Conservation (phyloP, 2,888 invertebrate genomes). For the Aromia moschata region DNA sequence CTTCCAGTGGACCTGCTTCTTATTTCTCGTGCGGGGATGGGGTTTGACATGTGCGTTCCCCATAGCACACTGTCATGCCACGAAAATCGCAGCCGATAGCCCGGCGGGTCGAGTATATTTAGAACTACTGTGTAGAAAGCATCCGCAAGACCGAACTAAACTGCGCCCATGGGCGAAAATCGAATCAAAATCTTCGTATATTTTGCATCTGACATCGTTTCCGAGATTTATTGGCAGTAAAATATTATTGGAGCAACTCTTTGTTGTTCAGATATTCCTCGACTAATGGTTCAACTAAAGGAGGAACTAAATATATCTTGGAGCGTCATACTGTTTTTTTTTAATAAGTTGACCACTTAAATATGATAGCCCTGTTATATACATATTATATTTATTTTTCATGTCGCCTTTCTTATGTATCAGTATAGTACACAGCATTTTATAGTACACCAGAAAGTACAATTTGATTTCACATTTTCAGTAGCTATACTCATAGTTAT, state of each 20-base stretch:
- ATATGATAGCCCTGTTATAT: too few relatives aligned
- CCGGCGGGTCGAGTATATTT: conserved; percentile 54
- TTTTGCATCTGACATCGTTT: neutral
- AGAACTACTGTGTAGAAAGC: conserved; percentile 53
- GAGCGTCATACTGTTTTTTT: too few relatives aligned
- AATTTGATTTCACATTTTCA: too few relatives aligned
- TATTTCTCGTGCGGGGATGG: conserved; percentile 69
- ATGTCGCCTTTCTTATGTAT: too few relatives aligned
- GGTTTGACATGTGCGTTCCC: conserved; percentile 73
- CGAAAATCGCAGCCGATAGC: conserved; percentile 49
- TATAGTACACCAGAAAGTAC: too few relatives aligned
- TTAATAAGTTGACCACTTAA: too few relatives aligned
- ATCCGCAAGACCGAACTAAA: conserved; percentile 29
- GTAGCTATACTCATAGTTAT: too few relatives aligned
- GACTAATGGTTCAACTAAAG: too few relatives aligned
- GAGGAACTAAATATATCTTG: too few relatives aligned
- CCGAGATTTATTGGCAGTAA: neutral
- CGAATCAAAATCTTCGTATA: conserved; percentile 17
- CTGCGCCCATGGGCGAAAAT: conserved; percentile 17
- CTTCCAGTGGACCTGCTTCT: conserved; percentile 86
- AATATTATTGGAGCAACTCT: neutral
- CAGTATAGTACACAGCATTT: too few relatives aligned
- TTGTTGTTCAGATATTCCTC: neutral
- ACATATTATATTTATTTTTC: too few relatives aligned
- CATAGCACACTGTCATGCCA: conserved; percentile 63